Evolutionary conservation across 1,140 invertebrate genomes (phyloP), one percentile per base, ranked within the genome.

Genomic region (Plutomurus gul): DNA sequence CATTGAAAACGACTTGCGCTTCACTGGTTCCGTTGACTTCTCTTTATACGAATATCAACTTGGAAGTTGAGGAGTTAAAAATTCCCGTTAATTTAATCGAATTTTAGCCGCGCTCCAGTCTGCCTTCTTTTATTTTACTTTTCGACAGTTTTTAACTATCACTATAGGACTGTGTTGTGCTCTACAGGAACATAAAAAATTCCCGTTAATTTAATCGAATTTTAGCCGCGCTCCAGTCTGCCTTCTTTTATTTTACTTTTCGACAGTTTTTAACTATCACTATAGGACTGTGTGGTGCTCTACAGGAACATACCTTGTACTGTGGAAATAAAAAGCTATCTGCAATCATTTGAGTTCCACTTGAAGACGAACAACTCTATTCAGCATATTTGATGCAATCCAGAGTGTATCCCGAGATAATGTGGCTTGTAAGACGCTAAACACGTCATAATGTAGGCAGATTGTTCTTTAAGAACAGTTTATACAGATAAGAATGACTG

Each of bases 201-300:
- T n/a, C 30, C 8, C 56, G 56, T 65, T 65, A 65, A 65, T 65
- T 65, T 65, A 65, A 65, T 65, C 56, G 56, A 65, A n/a, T 65
- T 65, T 65, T 65, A 65, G 56, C 36, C 25, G 56, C n/a, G 56
- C 25, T 65, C 25, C 30, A 10, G 56, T 65, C 56, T 65, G 27
- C 56, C 30, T 33, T 65, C 20, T 30, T 65, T 65, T 65, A 65
- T 65, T 65, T 65, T 65, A 25, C 18, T 65, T 33, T 30, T n/a
- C 25, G 13, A 33, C 13, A 65, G 36, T 65, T 33, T 27, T n/a
- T n/a, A n/a, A n/a, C n/a, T n/a, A n/a, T n/a, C n/a, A n/a, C n/a
- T n/a, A 8, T n/a, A 3, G 39, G n/a, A 43, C n/a, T 13, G 11
- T 43, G n/a, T 13, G 13, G 51, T 33, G 30, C 27, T 65, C 16